phyloP scores from a whole-genome alignment of 2,113 vertebrate species.

The Sarotherodon lohbergeri region DNA sequence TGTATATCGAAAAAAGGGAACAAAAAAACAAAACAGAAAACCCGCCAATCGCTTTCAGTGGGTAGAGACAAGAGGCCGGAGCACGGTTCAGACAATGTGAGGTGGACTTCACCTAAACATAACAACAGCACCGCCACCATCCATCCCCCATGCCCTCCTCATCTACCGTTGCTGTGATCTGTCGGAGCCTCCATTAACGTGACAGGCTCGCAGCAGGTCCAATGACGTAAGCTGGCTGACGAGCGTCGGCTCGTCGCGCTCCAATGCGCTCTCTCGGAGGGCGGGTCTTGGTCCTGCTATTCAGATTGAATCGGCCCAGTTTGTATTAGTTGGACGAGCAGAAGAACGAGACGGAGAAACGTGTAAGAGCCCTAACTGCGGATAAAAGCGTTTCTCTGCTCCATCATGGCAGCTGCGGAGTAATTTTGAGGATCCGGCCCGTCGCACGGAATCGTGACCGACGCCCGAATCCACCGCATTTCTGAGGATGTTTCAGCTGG shows the following conservation, averaged over 20 bases:
- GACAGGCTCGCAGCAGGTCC: slow-evolving; percentile 2
- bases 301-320: slow-evolving; percentile 54
- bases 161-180: slow-evolving; percentile 12
- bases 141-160: background rate
- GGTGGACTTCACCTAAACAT: slow-evolving; percentile 4
- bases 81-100: background rate
- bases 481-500: slow-evolving; percentile 21
- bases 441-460: background rate
- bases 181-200: background rate
- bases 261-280: slow-evolving; percentile 45
- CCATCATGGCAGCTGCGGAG: background rate
- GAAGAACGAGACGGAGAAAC: background rate
- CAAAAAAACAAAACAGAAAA: background rate
- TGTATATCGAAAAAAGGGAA: background rate
- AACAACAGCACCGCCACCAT: slow-evolving; percentile 47
- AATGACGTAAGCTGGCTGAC: slow-evolving; percentile 18
- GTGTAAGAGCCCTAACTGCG: background rate
- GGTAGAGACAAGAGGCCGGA: background rate
- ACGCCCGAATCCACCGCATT: background rate
- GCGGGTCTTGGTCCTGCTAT: slow-evolving; percentile 21
- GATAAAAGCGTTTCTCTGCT: background rate
- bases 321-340: slow-evolving; percentile 52
- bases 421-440: background rate
- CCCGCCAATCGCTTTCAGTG: background rate
- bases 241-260: background rate